Base-by-base conservation (phyloP, 1,140 invertebrate genomes). In the Camponotus pennsylvanicus region DNA sequence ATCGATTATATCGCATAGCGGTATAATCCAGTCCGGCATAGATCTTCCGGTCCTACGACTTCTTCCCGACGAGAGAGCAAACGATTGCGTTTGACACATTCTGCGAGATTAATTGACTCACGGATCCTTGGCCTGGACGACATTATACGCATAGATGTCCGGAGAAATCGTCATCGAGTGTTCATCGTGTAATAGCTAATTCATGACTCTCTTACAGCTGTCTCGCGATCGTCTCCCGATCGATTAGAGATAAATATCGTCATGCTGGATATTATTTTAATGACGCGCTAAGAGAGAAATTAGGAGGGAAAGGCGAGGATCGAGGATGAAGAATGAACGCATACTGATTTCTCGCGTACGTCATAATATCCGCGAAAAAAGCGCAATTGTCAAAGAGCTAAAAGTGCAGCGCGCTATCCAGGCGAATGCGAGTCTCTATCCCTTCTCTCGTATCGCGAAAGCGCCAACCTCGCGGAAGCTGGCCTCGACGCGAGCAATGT, bases 401-500 rank as follows among this genome's bases (percentile, higher is more conserved):
- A 88, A 89, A 89, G 83, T 66, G 86, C 76, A 52, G 37, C 37
- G 27, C 86, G 27, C 61, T 13, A 32, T 32, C 27, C 27, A 27
- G 85, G 32, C 37, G n/a, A 83, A 75, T 3, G 64, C 87, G 52
- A 42, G 83, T 42, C 57, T 66, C 49, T 71, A 76, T 83, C 88
- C 79, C 88, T 40, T 64, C 87, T 45, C 63, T 42, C 8, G 59
- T 61, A 55, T 52, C 73, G 73, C 88, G 82, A 69, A 61, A 79
- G 67, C 89, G 88, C 63, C 88, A 91, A 93, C 89, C 49, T 52
- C 89, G 82, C 91, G 92, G 92, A 92, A 92, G 92, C 91, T 92
- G 92, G 92, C 92, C 89, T 92, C 92, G 91, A 87, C 89, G 49
- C 49, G 49, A 88, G 91, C 92, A 93, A 93, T 92, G 92, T 93